phyloP scores from a whole-genome alignment of 1,140 invertebrate species.

The Sinella curviseta region DNA sequence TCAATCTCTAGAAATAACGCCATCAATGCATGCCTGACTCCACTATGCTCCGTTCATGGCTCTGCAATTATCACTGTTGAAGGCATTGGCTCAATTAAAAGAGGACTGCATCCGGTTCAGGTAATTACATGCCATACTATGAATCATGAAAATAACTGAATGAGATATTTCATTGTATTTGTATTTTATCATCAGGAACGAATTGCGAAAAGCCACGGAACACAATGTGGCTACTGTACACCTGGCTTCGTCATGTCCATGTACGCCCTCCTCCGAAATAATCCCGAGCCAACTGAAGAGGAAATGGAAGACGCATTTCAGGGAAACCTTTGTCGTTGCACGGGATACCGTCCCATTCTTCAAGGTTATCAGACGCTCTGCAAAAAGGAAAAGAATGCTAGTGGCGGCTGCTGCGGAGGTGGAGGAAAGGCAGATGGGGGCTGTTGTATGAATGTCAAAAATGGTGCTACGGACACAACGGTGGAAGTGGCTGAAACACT shows the following conservation, averaged over 20 bases:
- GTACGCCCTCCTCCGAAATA: conserved; percentile 52
- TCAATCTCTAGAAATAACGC: conserved; percentile 71
- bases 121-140: conserved; percentile 33
- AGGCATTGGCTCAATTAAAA: conserved; percentile 59
- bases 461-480: neutral
- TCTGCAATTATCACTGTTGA: conserved; percentile 85
- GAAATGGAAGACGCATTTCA: conserved; percentile 84
- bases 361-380: conserved; percentile 54
- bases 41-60: conserved; percentile 79
- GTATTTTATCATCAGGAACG: no score
- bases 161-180: no score
- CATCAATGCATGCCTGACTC: conserved; percentile 84
- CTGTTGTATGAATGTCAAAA: conserved; percentile 37
- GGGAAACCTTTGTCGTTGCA: conserved; percentile 54
- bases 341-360: conserved; percentile 58
- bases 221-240: conserved; percentile 57
- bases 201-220: conserved; percentile 54
- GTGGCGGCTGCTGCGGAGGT: conserved; percentile 44
- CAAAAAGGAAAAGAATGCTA: conserved; percentile 41
- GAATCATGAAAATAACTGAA: neutral
- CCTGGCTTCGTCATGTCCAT: conserved; percentile 57
- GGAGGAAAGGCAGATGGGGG: conserved; percentile 12
- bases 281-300: conserved; percentile 62
- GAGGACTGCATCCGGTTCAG: conserved; percentile 54
- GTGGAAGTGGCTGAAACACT: conserved; percentile 12